phyloP scores from a whole-genome alignment of 2,797 vertebrate genomes.

The Phoebastria nigripes region DNA sequence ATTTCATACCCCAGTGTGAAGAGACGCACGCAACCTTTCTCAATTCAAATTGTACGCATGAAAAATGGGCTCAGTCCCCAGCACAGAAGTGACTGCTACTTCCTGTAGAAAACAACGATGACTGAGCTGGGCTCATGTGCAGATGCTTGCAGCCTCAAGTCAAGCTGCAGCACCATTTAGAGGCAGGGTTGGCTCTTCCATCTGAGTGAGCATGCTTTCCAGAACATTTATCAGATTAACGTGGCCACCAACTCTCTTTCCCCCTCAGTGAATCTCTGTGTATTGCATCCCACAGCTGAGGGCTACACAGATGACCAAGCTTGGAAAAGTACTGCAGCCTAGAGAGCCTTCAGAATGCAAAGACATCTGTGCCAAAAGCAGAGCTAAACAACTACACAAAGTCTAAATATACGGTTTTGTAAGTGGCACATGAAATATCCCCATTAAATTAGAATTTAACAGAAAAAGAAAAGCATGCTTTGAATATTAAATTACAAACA shows the following conservation, averaged over 20 bases:
- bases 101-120: neutral
- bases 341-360: neutral
- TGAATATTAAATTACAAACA: conserved; percentile 8
- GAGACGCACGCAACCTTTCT: neutral
- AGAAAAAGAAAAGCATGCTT: neutral
- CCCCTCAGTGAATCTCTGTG: conserved; percentile 10
- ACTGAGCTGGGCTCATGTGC: conserved; percentile 1
- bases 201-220: conserved; percentile 69
- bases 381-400: neutral
- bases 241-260: conserved; percentile 60
- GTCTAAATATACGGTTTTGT: neutral
- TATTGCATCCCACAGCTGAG: conserved; percentile 41
- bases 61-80: neutral
- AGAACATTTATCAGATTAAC: conserved; percentile 73
- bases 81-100: neutral
- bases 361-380: neutral
- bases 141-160: conserved; percentile 63
- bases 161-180: conserved; percentile 43
- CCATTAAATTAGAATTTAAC: neutral
- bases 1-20: neutral
- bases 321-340: neutral
- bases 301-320: conserved; percentile 45
- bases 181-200: conserved; percentile 60
- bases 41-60: neutral
- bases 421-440: neutral